A percentile compares a stretch with the other conserved stretches of the same genome.
Evolutionary conservation across 2,113 vertebrate genomes (phyloP).

Genomic region (Odobenus rosmarus): DNA sequence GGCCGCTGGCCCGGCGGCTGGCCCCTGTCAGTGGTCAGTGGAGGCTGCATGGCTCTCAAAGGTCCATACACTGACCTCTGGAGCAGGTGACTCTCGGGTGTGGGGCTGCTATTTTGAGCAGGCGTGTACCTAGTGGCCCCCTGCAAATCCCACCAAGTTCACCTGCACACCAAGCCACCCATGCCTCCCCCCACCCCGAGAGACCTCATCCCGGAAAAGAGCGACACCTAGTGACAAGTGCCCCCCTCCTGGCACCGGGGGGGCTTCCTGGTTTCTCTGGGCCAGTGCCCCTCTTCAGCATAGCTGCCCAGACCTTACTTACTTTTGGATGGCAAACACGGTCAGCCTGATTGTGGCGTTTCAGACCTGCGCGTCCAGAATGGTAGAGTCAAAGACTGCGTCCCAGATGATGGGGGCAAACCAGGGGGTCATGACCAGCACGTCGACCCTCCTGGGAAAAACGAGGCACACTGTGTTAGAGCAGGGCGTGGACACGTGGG

Average conservation of each 20-base stretch:
- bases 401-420: conserved; percentile 62
- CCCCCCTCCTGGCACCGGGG: neutral
- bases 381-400: conserved; percentile 13
- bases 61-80: neutral
- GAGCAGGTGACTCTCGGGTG: neutral
- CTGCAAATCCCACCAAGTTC: neutral
- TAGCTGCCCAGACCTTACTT: neutral
- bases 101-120: neutral
- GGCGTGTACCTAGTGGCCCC: no score
- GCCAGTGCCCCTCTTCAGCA: accelerated
- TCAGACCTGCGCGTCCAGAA: conserved; percentile 41
- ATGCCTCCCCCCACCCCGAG: neutral
- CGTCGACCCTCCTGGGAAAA: conserved; percentile 31
- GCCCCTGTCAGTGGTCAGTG: neutral
- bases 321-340: conserved; percentile 66
- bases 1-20: neutral
- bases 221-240: accelerated
- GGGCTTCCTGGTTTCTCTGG: neutral
- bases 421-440: conserved; percentile 59
- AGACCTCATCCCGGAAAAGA: neutral
- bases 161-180: neutral
- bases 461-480: neutral
- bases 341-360: conserved; percentile 13
- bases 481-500: accelerated
- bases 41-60: neutral